Conservation (phyloP, 2,888 invertebrate genomes). For the Pterostichus madidus region DNA sequence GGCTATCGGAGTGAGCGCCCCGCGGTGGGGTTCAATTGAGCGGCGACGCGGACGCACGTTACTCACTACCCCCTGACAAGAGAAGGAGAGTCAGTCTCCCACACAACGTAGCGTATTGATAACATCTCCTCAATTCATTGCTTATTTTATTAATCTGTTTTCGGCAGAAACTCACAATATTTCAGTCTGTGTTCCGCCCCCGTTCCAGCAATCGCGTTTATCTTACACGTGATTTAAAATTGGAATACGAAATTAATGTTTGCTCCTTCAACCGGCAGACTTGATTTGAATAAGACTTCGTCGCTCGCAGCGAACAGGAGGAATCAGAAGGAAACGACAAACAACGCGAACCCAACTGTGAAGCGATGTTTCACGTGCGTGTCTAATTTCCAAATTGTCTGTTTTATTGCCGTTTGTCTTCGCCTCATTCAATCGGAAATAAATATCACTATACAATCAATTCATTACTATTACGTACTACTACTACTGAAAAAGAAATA, state of each 20-base stretch:
- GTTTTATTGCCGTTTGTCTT: slow-evolving; percentile 48
- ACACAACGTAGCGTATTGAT: slow-evolving; percentile 55
- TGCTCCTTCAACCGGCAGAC: slow-evolving; percentile 62
- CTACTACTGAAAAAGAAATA: no score
- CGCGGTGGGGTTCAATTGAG: slow-evolving; percentile 47
- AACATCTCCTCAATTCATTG: slow-evolving; percentile 67
- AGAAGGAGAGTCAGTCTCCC: background rate
- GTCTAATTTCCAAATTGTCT: slow-evolving; percentile 43
- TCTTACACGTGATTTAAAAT: slow-evolving; percentile 67
- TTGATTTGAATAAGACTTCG: slow-evolving; percentile 64
- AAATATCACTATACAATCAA: background rate
- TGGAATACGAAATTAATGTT: slow-evolving; percentile 67
- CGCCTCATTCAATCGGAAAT: slow-evolving; percentile 7
- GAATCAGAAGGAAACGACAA: slow-evolving; percentile 13
- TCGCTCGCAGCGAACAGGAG: slow-evolving; percentile 22
- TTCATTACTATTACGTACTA: background rate
- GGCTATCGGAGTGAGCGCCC: slow-evolving; percentile 12
- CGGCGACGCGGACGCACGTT: slow-evolving; percentile 49
- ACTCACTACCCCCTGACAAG: slow-evolving; percentile 16
- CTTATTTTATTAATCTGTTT: slow-evolving; percentile 67
- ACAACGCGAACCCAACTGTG: slow-evolving; percentile 28
- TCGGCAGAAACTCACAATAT: slow-evolving; percentile 65
- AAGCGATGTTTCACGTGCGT: slow-evolving; percentile 43
- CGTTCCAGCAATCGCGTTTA: slow-evolving; percentile 64
- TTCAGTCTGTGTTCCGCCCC: slow-evolving; percentile 64